These are phyloP conservation scores for Eupithecia dodoneata DNA, from an alignment of 2,888 invertebrate species.

Conservation along the genomic window DNA sequence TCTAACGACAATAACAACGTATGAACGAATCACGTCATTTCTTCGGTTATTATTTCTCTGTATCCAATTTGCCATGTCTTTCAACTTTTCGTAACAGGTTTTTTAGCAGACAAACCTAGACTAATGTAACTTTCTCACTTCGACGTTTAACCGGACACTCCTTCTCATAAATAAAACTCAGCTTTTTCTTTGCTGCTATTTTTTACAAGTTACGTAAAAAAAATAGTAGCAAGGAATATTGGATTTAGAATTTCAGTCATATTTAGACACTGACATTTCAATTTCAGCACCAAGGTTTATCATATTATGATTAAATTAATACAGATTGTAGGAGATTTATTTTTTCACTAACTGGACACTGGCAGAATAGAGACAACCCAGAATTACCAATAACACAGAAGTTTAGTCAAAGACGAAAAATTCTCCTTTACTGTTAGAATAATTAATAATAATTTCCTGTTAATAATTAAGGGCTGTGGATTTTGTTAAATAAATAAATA, in stretches of 20 bases:
- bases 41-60: neutral
- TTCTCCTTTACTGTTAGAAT: neutral
- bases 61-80: constrained; percentile 6
- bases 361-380: neutral
- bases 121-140: constrained; percentile 5
- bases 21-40: neutral
- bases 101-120: neutral
- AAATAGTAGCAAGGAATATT: neutral
- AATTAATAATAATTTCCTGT: too few relatives aligned
- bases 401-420: neutral
- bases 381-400: neutral
- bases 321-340: too few relatives aligned
- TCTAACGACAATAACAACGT: neutral
- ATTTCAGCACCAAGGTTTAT: neutral
- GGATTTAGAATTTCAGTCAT: neutral
- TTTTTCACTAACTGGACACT: neutral
- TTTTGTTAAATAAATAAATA: too few relatives aligned
- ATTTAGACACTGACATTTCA: neutral
- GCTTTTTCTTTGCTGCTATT: neutral
- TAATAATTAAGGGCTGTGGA: too few relatives aligned
- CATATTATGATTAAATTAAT: too few relatives aligned
- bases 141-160: constrained; percentile 3
- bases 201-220: neutral
- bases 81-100: constrained; percentile 11
- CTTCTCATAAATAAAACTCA: constrained; percentile 6